These are phyloP conservation scores for Pachliopta kotzebuea DNA, from an alignment of 2,888 invertebrate species.

Conservation along the genomic window DNA sequence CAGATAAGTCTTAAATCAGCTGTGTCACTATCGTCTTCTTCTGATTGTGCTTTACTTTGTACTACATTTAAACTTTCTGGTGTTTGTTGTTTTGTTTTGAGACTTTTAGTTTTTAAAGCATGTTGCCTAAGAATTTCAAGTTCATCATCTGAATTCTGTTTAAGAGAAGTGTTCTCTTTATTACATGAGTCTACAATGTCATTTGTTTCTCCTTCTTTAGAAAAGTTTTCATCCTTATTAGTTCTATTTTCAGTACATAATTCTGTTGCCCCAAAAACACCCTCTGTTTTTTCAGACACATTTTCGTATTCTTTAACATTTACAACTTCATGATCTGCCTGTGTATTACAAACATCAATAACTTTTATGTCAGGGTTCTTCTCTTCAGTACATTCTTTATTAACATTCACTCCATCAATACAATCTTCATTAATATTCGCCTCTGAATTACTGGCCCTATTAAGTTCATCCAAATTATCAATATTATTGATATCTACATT, in stretches of 20 bases:
- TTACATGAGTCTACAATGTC: conserved; percentile 43
- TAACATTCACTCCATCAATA: background rate
- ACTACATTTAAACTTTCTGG: conserved; percentile 31
- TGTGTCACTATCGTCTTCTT: conserved; percentile 82
- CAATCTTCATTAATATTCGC: background rate
- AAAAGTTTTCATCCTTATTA: conserved; percentile 27
- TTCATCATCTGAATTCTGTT: conserved; percentile 70
- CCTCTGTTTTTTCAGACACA: conserved; percentile 30
- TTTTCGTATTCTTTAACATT: conserved; percentile 28
- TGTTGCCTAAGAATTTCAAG: conserved; percentile 66
- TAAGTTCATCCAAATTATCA: background rate
- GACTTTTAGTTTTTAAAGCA: conserved; percentile 68
- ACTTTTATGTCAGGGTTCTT: conserved; percentile 28
- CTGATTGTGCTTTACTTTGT: conserved; percentile 47
- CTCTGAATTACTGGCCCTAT: background rate
- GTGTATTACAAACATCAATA: conserved; percentile 31
- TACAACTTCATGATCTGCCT: conserved; percentile 17
- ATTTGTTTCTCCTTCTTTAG: conserved; percentile 30
- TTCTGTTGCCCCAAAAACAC: conserved; percentile 42
- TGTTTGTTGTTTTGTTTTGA: conserved; percentile 43
- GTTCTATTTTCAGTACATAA: conserved; percentile 49
- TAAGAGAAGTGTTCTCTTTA: conserved; percentile 35
- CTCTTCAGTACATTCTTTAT: background rate
- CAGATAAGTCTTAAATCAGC: conserved; percentile 83
- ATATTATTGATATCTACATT: background rate